Base-by-base conservation (phyloP, 2,113 vertebrate genomes). In the Typhlomys cinereus region DNA sequence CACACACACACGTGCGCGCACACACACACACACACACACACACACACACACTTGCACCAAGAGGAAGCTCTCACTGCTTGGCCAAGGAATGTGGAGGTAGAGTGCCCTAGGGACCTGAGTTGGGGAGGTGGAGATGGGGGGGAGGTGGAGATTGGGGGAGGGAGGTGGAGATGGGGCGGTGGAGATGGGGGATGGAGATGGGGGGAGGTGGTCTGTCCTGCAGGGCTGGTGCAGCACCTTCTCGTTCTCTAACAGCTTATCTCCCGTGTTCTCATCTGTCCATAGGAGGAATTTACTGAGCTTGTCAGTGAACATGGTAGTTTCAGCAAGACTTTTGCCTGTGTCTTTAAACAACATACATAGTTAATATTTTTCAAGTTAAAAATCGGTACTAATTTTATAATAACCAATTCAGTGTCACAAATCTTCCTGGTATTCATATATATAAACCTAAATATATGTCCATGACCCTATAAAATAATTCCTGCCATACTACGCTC, bases 231-330 rank as follows among this genome's bases (percentile, higher is more conserved):
- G n/a, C n/a, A n/a, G n/a, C n/a, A n/a, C n/a, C n/a, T n/a, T n/a
- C n/a, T n/a, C n/a, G n/a, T n/a, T n/a, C n/a, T n/a, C n/a, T n/a
- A n/a, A n/a, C n/a, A n/a, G n/a, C n/a, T n/a, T n/a, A n/a, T n/a
- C n/a, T 1, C 21, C 4, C 1, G 1, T 1, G 0, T 31, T 17
- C 23, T 0, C 44, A 2, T 14, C 25, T 17, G 34, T 31, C 54
- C 10, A 0, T 17, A 34, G 48, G 34, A 36, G 50, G 59, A n/a
- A 8, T 8, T n/a, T 15, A 14, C 2, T 36, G n/a, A n/a, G 44
- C 41, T 25, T 31, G 54, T 41, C 64, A 25, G 52, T 34, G 66
- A 20, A 71, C 11, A 73, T 12, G 11, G 18, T 5, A 31, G 64
- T 34, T 18, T 0, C 1, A 2, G 12, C 18, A 4, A 20, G 9